Base-by-base conservation (phyloP, 2,797 vertebrate genomes). In the Petrocephalus sullivani region DNA sequence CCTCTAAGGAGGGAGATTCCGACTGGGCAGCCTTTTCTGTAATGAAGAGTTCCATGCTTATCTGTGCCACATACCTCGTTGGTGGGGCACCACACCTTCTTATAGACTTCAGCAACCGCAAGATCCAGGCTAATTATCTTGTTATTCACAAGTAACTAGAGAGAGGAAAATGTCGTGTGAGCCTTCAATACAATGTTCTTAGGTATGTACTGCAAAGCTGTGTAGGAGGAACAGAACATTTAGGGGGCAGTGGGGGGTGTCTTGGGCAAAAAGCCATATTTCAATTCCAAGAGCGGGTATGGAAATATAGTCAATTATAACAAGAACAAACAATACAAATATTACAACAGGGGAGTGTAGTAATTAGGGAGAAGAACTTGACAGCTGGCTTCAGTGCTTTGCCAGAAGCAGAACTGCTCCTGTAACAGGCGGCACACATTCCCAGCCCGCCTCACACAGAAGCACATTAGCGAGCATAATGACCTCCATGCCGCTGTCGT, bases 401-500 rank as follows among this genome's bases (percentile, higher is more conserved):
- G 2, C 3, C 3, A 64, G 21, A 64, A 3, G 61, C 37, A 41
- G 37, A 41, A 3, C 37, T 41, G 37, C 37, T 41, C 37, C 37
- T 41, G 37, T 54, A 7, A 54, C 10, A 8, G 10, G 10, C 1
- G 53, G 53, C 7, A 7, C 6, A 12, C 71, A 46, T 41, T 46
- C 46, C 46, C 71, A 78, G 71, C 1, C 16, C 28, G 16, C 14
- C 37, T 78, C 37, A 78, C 28, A 4, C 14, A 33, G 64, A 37
- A 71, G 64, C 28, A 33, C 16, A 37, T 75, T 21, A 54, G 56
- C 61, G n/a, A 28, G 64, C 67, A 16, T 57, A 58, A 85, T 33
- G 92, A 99, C 98, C 98, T 99, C 98, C 98, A 99, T 99, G 41
- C 98, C 98, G 1, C 98, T 99, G 95, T 99, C 98, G 0, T 99